Evolutionary conservation across 1,140 invertebrate genomes (phyloP), one percentile per base, ranked within the genome.

Genomic region (Acyrthosiphon pisum): DNA sequence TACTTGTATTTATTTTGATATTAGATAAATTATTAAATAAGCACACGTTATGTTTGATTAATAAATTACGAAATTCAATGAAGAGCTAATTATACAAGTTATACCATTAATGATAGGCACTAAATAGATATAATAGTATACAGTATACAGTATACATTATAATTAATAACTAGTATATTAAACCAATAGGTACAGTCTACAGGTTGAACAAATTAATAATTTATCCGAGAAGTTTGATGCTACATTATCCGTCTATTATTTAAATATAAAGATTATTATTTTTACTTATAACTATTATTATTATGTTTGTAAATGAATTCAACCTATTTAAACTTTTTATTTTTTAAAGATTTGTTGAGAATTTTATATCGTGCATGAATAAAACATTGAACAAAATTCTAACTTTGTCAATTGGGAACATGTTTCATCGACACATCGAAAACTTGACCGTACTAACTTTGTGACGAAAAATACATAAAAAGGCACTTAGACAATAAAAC

Each of bases 401-500:
- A n/a, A 68, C 30, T 14, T 76, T 6, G 30, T 76, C 30, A n/a
- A 76, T 76, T n/a, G 30, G n/a, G 11, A 46, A 48, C 23, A 86
- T 48, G 84, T 86, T 46, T 86, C 26, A 86, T 86, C 20, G 9
- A 44, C 83, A 26, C 44, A 46, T 84, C 37, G 6, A 86, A 86
- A 46, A 86, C 84, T 46, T 41, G 87, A 50, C 41, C 20, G 2
- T 35, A 2, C 18, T 23, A 37, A 35, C 20, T 26, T 23, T 14
- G 20, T 23, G 84, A 26, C 44, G 44, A 41, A 44, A 84, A 76
- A 91, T 91, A 91, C 56, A 76, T 46, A 91, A 44, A 46, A 91
- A 76, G 3, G 90, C 68, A 76, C 90, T 91, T 91, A 76, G 8
- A 76, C 18, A 41, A 56, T 46, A 91, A 91, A 91, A 91, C 30